Percentiles rank a stretch among this genome's conserved stretches.
These are phyloP conservation scores for Drosophila truncata DNA, from an alignment of 1,140 invertebrate species.

Conservation along the genomic window DNA sequence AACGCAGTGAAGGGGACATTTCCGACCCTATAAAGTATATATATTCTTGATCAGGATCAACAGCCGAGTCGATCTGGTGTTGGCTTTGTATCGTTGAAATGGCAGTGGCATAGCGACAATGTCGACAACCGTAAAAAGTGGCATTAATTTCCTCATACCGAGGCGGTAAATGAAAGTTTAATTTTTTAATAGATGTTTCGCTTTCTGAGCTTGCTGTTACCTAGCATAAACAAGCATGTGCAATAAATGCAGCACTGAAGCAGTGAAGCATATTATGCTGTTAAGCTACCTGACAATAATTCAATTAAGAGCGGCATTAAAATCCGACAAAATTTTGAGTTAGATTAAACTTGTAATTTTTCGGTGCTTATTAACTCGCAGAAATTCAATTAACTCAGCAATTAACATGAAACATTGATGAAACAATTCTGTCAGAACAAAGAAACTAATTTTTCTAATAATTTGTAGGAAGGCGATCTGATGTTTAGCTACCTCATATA, in stretches of 20 bases:
- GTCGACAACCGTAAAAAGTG: conserved; percentile 23
- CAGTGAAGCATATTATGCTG: conserved; percentile 49
- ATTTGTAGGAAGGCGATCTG: too few relatives aligned
- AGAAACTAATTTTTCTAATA: too few relatives aligned
- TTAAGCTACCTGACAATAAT: conserved; percentile 56
- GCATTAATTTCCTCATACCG: conserved; percentile 64
- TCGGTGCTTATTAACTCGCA: background rate
- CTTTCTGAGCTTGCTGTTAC: conserved; percentile 73
- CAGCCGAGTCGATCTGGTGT: too few relatives aligned
- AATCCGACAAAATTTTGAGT: conserved; percentile 51
- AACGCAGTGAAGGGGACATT: too few relatives aligned
- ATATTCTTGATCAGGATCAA: too few relatives aligned
- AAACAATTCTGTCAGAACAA: too few relatives aligned
- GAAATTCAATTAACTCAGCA: background rate
- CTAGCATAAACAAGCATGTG: conserved; percentile 54
- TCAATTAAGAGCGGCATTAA: conserved; percentile 54
- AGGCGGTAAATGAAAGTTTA: conserved; percentile 67
- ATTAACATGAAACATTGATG: too few relatives aligned
- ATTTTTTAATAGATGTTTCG: conserved; percentile 71
- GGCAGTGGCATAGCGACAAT: conserved; percentile 14
- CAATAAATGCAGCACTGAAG: conserved; percentile 43
- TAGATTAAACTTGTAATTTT: conserved; percentile 1
- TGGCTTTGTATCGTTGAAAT: background rate
- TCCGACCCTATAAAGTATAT: too few relatives aligned
- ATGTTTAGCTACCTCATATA: too few relatives aligned